These are phyloP conservation scores for Drosophila miranda DNA, from an alignment of 1,140 invertebrate species.

Conservation along the genomic window DNA sequence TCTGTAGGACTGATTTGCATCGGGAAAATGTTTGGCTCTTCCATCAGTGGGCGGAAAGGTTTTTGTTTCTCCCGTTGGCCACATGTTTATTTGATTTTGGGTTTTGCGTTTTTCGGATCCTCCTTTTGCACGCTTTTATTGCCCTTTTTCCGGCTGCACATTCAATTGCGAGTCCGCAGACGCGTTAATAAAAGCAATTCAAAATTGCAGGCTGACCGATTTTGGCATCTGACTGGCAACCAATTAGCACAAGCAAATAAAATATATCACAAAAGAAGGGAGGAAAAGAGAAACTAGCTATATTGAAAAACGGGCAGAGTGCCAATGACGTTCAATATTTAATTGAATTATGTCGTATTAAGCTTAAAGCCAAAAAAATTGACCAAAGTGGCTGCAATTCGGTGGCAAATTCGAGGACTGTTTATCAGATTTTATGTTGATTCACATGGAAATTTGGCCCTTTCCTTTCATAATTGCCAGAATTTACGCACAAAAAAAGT, in stretches of 20 bases:
- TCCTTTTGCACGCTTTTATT: conserved; percentile 3
- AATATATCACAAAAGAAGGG: conserved; percentile 22
- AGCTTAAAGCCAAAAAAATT: not conserved
- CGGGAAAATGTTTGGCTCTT: not conserved
- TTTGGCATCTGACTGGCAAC: conserved; percentile 61
- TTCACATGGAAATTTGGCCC: too few species aligned
- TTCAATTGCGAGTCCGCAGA: conserved; percentile 37
- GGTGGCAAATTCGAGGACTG: too few species aligned
- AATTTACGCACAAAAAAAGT: too few species aligned
- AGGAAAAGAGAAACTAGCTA: conserved; percentile 8
- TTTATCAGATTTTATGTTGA: too few species aligned
- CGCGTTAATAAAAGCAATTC: conserved; percentile 50
- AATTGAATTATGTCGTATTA: conserved; percentile 43
- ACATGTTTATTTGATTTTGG: conserved; percentile 33
- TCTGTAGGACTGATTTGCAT: too few species aligned
- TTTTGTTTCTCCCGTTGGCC: conserved; percentile 14
- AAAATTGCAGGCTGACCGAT: conserved; percentile 49
- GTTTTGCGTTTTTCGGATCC: not conserved
- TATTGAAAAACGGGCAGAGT: conserved; percentile 21
- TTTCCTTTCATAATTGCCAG: too few species aligned
- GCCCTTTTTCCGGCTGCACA: conserved; percentile 25
- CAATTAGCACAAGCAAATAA: conserved; percentile 43
- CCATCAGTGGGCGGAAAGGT: not conserved
- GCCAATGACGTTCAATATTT: conserved; percentile 49
- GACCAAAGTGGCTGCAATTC: too few species aligned